Conservation (phyloP, 2,888 invertebrate genomes). For the Eupithecia pulchellata region DNA sequence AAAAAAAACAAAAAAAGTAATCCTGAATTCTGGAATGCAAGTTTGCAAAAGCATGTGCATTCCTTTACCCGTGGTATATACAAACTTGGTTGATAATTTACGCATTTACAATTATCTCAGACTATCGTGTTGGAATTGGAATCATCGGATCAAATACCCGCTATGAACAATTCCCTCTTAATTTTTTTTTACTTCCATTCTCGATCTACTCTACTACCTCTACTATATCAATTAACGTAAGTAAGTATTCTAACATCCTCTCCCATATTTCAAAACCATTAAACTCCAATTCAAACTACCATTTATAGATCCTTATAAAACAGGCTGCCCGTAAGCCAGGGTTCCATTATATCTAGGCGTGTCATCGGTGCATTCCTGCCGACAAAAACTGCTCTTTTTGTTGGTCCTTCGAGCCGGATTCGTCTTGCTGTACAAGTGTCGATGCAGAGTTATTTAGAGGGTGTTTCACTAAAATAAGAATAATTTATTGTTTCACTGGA, state of each 20-base stretch:
- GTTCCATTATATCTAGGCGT: conserved; percentile 51
- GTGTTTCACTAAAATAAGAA: too few species aligned
- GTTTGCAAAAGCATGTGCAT: too few species aligned
- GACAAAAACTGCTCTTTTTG: conserved; percentile 50
- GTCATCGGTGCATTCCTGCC: conserved; percentile 53
- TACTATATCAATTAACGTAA: background rate
- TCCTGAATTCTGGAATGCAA: too few species aligned
- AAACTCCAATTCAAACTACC: conserved; percentile 22
- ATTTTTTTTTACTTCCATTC: background rate
- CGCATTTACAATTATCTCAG: too few species aligned
- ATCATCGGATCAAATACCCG: too few species aligned
- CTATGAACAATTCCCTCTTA: too few species aligned
- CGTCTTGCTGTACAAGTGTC: conserved; percentile 77
- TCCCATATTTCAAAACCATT: conserved; percentile 17
- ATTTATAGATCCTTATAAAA: conserved; percentile 28
- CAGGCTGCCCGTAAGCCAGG: conserved; percentile 33
- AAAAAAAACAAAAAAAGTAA: too few species aligned
- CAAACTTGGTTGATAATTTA: too few species aligned
- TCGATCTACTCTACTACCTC: background rate
- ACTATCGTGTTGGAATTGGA: too few species aligned
- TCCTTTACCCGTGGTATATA: too few species aligned
- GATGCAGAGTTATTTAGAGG: conserved; percentile 58
- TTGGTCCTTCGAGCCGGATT: conserved; percentile 61
- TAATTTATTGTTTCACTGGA: too few species aligned
- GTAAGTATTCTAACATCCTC: background rate